Base-by-base conservation (phyloP, 2,113 vertebrate species). In the Sinosuthora webbiana region DNA sequence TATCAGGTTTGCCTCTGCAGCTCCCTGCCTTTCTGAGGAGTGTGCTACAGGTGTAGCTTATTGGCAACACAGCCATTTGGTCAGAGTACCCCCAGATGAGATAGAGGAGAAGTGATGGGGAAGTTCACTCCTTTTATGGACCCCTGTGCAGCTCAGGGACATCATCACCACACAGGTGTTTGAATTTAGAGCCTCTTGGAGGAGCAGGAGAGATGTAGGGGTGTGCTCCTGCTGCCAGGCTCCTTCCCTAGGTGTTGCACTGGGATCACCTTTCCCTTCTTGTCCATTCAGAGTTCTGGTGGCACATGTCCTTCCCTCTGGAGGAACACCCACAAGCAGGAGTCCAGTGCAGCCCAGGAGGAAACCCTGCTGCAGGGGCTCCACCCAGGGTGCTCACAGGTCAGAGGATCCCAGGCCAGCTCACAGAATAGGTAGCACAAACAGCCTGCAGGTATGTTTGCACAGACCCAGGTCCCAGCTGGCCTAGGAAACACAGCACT, bases 251-350 rank as follows among this genome's bases (percentile, higher is more conserved):
- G 39, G 5, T 28, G 55, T 49, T 44, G 15, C 23, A 1, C 31
- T 13, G 22, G 21, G 31, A 13, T 79, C 62, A 20, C 4, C 0
- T 45, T 69, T 4, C 13, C 37, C 31, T 76, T 47, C 19, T 27
- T 5, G n/a, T 35, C 47, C 18, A 1, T 3, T 10, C 47, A 30
- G 52, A 31, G 13, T 4, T 4, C 12, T 30, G 10, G 9, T 13
- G 18, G 33, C 24, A 37, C 0, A 0, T 42, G 28, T 20, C 42
- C 35, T 50, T 14, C 0, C 0, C 47, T 85, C 18, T 47, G 44
- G 57, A 63, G 39, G n/a, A 64, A 4, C 60, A 28, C 6, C 11
- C n/a, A 53, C 25, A 11, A 7, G 39, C 39, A 55, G 62, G 62
- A 91, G 25, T 33, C 56, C 77, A 30, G 45, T 3, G 25, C 60